Base-by-base conservation (phyloP, 2,888 invertebrate genomes). In the Chironomus riparius region DNA sequence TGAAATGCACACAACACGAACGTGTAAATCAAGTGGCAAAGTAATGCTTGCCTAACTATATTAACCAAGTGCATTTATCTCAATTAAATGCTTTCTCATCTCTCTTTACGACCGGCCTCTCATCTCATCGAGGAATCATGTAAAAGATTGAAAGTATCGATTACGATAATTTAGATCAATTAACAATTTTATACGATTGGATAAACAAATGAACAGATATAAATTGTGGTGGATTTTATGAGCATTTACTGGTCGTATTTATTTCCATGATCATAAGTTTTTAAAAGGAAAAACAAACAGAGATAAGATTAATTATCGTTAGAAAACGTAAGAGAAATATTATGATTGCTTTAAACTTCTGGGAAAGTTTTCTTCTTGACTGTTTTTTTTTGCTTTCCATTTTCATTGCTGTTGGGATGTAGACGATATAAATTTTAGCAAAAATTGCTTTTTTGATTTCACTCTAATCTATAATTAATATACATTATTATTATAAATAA, bases 21-120 rank as follows among this genome's bases (percentile, higher is more conserved):
- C 10, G 38, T 38, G 38, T 38, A 38, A 38, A 38, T 38, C 38
- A 38, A 38, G 10, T 38, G 38, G 38, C 38, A 28, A 28, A 28
- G 5, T 28, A 28, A 28, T 28, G 5, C 28, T 4, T 28, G 28
- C 6, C 28, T 38, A 38, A 38, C 10, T 38, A 10, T 10, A 38
- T 38, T 38, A 10, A 38, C 38, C 2, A 1, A 10, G 38, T 56
- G 18, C 15, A 65, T 65, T 65, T 10, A 65, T 65, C 65, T 65
- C 65, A 65, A 65, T 65, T 65, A 65, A 65, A 65, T 24, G 65
- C 65, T 65, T 65, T 65, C 65, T 21, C 65, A 65, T 15, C 15
- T 18, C 56, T 18, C 1, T 38, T 38, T 10, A 38, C 2, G 38
- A 10, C 38, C 56, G 18, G n/a, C 56, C 15, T 56, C 56, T 18